Percentiles rank a stretch among this genome's conserved stretches.
Evolutionary conservation across 2,797 vertebrate genomes (phyloP).

Genomic region (Malurus leucopterus): DNA sequence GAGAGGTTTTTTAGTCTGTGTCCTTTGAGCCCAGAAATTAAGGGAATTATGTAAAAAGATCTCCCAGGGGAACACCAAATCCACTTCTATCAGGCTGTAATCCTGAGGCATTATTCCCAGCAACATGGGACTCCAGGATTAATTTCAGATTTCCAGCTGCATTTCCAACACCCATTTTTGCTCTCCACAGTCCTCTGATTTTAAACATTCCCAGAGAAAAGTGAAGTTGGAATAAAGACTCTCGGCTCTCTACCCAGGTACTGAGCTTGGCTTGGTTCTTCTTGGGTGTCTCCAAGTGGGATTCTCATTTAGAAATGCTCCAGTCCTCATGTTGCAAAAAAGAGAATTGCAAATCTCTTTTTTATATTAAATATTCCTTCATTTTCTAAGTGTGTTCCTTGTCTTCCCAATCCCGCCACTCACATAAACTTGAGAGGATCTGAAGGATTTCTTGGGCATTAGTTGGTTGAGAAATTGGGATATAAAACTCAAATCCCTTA

Average conservation of each 20-base stretch:
- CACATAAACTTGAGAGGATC: not conserved
- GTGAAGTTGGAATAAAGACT: not conserved
- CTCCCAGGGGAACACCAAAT: not conserved
- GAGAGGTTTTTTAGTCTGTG: accelerated
- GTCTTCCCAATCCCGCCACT: not conserved
- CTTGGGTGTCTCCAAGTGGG: not conserved
- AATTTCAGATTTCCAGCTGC: not conserved
- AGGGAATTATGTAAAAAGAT: not conserved
- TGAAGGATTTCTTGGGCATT: not conserved
- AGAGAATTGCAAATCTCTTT: not conserved
- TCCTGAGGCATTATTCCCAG: not conserved
- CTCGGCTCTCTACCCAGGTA: not conserved
- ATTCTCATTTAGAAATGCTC: not conserved
- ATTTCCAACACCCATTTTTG: not conserved
- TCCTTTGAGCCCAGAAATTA: not conserved
- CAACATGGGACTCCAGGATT: not conserved
- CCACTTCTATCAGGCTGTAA: not conserved
- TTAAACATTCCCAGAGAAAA: not conserved
- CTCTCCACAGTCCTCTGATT: not conserved
- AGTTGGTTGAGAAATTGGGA: not conserved
- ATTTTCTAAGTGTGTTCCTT: not conserved
- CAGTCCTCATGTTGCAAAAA: not conserved
- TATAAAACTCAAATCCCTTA: not conserved
- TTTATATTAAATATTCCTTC: not conserved
- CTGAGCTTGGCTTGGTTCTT: not conserved